These are phyloP conservation scores for Megalops atlanticus DNA, from an alignment of 2,113 vertebrate species.

Conservation along the genomic window DNA sequence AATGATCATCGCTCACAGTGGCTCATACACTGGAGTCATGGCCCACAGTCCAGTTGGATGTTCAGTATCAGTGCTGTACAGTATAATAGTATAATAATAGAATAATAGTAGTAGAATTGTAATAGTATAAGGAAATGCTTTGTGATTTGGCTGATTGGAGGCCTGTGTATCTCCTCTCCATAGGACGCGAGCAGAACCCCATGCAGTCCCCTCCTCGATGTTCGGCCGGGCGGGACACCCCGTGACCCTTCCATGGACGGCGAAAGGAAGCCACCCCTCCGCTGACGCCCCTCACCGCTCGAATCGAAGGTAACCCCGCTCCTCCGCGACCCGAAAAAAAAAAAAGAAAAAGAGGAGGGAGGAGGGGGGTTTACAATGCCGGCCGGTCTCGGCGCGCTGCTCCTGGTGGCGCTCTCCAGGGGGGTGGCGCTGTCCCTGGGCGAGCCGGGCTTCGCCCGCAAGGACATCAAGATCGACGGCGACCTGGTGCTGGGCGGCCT, in stretches of 20 bases:
- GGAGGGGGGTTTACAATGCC: slow-evolving; percentile 73
- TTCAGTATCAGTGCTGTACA: too few species aligned
- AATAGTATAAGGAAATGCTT: too few species aligned
- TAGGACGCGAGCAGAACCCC: slow-evolving; percentile 59
- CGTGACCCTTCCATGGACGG: slow-evolving; percentile 51
- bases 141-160: too few species aligned
- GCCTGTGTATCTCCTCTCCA: too few species aligned
- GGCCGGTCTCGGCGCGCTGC: slow-evolving; percentile 73
- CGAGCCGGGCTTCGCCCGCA: slow-evolving; percentile 84
- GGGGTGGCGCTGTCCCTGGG: slow-evolving; percentile 80
- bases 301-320: background rate
- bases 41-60: too few species aligned
- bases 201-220: slow-evolving; percentile 46
- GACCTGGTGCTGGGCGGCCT: slow-evolving; percentile 96
- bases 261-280: slow-evolving; percentile 56
- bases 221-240: slow-evolving; percentile 43
- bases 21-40: too few species aligned
- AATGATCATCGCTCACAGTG: too few species aligned
- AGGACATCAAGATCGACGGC: slow-evolving; percentile 95
- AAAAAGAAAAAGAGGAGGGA: background rate
- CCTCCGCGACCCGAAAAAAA: background rate
- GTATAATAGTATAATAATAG: too few species aligned
- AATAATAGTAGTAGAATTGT: too few species aligned
- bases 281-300: slow-evolving; percentile 51
- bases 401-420: slow-evolving; percentile 83